phyloP scores from a whole-genome alignment of 2,888 invertebrate genomes.

The Pristionchus maxplancki region DNA sequence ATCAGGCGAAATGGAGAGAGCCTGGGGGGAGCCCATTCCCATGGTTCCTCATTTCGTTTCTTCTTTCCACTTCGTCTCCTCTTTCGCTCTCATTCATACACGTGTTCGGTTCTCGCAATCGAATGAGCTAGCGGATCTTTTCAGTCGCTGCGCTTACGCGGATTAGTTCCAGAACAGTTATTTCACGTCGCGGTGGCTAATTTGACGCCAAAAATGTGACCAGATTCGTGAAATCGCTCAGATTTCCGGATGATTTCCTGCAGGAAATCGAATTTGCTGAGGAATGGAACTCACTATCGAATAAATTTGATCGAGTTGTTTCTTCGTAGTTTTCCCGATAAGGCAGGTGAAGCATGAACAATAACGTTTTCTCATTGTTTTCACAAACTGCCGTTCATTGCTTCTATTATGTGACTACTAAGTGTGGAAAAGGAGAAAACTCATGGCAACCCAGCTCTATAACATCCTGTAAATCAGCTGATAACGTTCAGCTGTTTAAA shows the following conservation, averaged over 20 bases:
- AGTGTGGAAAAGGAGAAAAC: too few relatives aligned
- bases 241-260: background rate
- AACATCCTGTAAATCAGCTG: too few relatives aligned
- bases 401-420: too few relatives aligned
- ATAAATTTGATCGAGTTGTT: too few relatives aligned
- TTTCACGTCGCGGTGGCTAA: background rate
- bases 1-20: background rate
- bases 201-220: background rate
- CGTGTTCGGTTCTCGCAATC: background rate
- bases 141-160: background rate
- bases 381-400: background rate
- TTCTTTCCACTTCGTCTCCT: constrained; percentile 34
- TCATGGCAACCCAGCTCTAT: too few relatives aligned
- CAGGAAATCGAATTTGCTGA: background rate
- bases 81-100: background rate
- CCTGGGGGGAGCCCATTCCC: background rate
- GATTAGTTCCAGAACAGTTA: background rate
- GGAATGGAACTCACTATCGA: background rate
- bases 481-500: too few relatives aligned
- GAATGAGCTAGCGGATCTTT: background rate
- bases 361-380: background rate
- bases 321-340: too few relatives aligned
- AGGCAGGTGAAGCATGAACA: too few relatives aligned
- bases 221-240: background rate
- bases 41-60: constrained; percentile 26